Conservation (phyloP, 2,113 vertebrate species). For the Orthonyx spaldingii region DNA sequence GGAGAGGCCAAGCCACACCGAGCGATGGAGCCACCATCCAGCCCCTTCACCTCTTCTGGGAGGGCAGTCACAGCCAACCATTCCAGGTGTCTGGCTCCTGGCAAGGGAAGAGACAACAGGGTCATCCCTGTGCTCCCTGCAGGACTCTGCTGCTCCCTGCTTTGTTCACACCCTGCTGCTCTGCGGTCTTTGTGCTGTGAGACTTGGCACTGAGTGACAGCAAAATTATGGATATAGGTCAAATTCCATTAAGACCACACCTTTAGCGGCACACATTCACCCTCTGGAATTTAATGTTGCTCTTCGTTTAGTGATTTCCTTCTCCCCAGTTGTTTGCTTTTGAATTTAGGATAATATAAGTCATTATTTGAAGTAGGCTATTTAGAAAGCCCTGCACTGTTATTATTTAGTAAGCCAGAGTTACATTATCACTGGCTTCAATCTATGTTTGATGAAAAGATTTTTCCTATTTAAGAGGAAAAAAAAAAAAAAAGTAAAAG, state of each 20-base stretch:
- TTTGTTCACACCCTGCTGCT: background rate
- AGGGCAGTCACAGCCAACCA: no score
- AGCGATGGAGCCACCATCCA: background rate
- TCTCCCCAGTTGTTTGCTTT: slow-evolving; percentile 62
- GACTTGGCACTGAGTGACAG: background rate
- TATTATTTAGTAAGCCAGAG: slow-evolving; percentile 66
- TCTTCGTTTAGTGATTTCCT: slow-evolving; percentile 50
- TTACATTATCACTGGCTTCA: slow-evolving; percentile 63
- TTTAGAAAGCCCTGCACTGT: slow-evolving; percentile 61
- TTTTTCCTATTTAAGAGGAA: slow-evolving; percentile 66
- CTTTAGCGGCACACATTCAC: slow-evolving; percentile 33
- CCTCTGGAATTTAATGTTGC: slow-evolving; percentile 60
- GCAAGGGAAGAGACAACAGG: background rate
- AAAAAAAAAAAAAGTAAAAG: slow-evolving; percentile 37
- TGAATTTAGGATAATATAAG: slow-evolving; percentile 65
- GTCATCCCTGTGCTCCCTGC: background rate
- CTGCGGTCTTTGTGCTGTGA: background rate
- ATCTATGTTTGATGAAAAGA: slow-evolving; percentile 68
- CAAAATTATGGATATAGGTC: slow-evolving; percentile 52
- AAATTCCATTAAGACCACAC: slow-evolving; percentile 50
- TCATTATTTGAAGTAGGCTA: slow-evolving; percentile 65
- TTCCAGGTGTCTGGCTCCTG: background rate
- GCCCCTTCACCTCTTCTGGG: background rate
- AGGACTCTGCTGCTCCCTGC: background rate
- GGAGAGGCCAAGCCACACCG: background rate